Evolutionary conservation across 92 coral and sea anemone genomes (phyloP), one percentile per base, ranked within the genome.

Genomic region (Actinostola sp.): DNA sequence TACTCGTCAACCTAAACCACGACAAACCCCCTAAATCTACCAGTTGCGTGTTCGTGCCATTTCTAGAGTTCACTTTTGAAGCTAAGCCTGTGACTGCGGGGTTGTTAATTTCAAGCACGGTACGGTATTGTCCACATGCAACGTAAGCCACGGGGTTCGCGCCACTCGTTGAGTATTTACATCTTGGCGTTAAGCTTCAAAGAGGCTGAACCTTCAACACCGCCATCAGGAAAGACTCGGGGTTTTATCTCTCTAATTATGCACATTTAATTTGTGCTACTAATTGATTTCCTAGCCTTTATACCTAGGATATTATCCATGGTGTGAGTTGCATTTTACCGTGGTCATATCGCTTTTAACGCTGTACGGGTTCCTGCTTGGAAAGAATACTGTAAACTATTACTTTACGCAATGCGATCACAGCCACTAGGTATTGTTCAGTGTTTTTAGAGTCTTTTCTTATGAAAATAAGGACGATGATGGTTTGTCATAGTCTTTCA

Each of bases 161-260:
- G 48, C 48, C 81, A 25, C 81, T 63, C 50, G 72, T 54, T 30
- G 65, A 46, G 63, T 75, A 75, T 75, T 75, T 75, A 75, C 81
- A 64, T 63, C 60, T 16, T 63, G 31, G 70, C n/a, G 64, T 64
- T 49, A 75, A 75, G 56, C 81, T 61, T 75, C 64, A 75, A 75
- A 75, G 72, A 61, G 44, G 62, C 35, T 39, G 19, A 12, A 16
- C 33, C 59, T 59, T 43, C 24, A 48, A 33, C 56, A 52, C 72
- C 54, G 62, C 39, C 70, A 19, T 62, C 71, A 9, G 17, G 31
- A 59, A 45, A 73, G 11, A 11, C 44, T 42, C 57, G 24, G 12
- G 16, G 48, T 61, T 43, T 46, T 61, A 63, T 73, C 66, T 52
- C 59, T 43, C 70, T 71, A 73, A 73, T 73, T 73, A 73, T 42